Percentiles rank a stretch among this genome's conserved stretches.
Conservation (phyloP, 1,140 invertebrate species). For the Leptinotarsa defecta region DNA sequence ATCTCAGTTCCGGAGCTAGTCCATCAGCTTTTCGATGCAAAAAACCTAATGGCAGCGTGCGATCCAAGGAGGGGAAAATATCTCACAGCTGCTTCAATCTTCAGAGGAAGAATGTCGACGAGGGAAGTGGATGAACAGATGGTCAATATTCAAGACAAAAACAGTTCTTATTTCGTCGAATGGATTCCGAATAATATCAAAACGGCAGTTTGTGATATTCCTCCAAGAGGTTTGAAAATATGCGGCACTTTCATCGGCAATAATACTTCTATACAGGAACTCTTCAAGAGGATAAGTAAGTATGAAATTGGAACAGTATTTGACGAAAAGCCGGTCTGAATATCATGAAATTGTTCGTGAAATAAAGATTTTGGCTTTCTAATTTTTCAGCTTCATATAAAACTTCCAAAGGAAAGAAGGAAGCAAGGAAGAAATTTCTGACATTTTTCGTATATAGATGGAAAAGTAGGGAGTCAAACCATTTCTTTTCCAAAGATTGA, state of each 20-base stretch:
- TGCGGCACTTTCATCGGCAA: slow-evolving; percentile 71
- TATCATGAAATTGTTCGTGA: no score
- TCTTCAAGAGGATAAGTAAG: slow-evolving; percentile 73
- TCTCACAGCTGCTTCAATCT: slow-evolving; percentile 71
- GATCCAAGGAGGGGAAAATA: slow-evolving; percentile 69
- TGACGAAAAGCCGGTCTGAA: no score
- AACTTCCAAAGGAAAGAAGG: no score
- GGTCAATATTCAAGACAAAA: slow-evolving; percentile 76
- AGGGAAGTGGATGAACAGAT: slow-evolving; percentile 69
- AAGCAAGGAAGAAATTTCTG: no score
- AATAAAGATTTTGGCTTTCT: no score
- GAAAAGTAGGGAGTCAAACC: no score
- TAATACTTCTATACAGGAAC: slow-evolving; percentile 77
- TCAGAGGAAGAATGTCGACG: slow-evolving; percentile 69
- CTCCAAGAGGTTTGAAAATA: slow-evolving; percentile 70
- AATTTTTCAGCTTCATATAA: no score
- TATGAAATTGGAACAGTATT: background rate
- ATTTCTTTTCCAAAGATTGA: no score
- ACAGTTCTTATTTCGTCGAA: slow-evolving; percentile 71
- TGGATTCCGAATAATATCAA: slow-evolving; percentile 75
- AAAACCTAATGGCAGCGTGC: slow-evolving; percentile 78
- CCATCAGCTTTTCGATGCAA: slow-evolving; percentile 74
- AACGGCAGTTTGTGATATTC: slow-evolving; percentile 68
- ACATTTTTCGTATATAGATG: no score
- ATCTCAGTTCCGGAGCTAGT: slow-evolving; percentile 74